Percentiles rank a stretch among this genome's conserved stretches.
phyloP scores from a whole-genome alignment of 2,113 vertebrate species.

The Fukomys damarensis region DNA sequence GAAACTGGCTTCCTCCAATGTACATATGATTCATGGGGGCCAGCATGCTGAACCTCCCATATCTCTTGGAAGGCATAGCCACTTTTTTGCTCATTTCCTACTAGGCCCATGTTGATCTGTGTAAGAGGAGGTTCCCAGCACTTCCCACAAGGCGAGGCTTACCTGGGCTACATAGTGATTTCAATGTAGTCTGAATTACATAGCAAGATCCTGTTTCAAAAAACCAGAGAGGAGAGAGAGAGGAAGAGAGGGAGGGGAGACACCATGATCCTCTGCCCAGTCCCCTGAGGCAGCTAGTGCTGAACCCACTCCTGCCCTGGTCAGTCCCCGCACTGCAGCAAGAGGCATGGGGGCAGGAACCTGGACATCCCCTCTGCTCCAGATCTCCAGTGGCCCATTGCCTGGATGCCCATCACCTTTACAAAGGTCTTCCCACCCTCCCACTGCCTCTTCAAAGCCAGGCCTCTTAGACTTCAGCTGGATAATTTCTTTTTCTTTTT shows the following conservation, averaged over 20 bases:
- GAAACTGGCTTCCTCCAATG: background rate
- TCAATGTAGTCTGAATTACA: background rate
- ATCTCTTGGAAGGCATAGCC: background rate
- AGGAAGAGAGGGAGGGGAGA: background rate
- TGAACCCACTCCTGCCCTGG: background rate
- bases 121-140: background rate
- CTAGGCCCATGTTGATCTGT: background rate
- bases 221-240: background rate
- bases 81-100: background rate
- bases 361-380: background rate
- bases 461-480: accelerated
- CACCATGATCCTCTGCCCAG: accelerated
- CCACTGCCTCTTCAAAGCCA: background rate
- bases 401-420: accelerated
- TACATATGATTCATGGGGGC: too few relatives aligned
- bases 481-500: too few relatives aligned
- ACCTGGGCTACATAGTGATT: background rate
- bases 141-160: too few relatives aligned
- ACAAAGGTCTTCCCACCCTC: too few relatives aligned
- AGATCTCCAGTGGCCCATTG: background rate
- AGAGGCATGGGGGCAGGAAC: too few relatives aligned
- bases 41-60: background rate
- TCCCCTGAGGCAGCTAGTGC: too few relatives aligned
- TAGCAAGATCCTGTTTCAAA: background rate
- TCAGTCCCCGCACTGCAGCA: background rate